phyloP scores from a whole-genome alignment of 2,797 vertebrate genomes.

The Coregonus ussuriensis region DNA sequence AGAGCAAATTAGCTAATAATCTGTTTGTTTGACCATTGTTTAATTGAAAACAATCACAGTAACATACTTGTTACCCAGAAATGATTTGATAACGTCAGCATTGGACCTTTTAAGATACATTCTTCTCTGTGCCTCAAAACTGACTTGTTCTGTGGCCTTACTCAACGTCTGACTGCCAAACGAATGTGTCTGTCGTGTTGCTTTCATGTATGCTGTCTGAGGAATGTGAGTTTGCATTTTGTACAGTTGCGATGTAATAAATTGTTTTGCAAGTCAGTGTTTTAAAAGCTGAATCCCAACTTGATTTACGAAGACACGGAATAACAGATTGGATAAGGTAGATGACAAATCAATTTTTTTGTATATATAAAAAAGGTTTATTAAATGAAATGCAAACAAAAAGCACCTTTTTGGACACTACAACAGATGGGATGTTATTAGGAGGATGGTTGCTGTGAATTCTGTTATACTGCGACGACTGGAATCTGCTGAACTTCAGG shows the following conservation, averaged over 20 bases:
- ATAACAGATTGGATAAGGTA: not conserved
- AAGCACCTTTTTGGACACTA: slow-evolving; percentile 66
- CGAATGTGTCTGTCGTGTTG: slow-evolving; percentile 47
- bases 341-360: not conserved
- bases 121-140: slow-evolving; percentile 42
- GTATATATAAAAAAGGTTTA: slow-evolving; percentile 63
- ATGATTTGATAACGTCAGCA: too few relatives aligned
- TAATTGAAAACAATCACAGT: too few relatives aligned
- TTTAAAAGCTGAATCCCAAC: not conserved
- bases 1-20: too few relatives aligned
- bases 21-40: too few relatives aligned
- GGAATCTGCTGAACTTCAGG: slow-evolving; percentile 49
- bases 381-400: slow-evolving; percentile 72
- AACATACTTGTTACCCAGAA: too few relatives aligned
- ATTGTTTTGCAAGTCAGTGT: slow-evolving; percentile 66
- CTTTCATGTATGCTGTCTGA: slow-evolving; percentile 51
- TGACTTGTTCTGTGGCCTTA: slow-evolving; percentile 61
- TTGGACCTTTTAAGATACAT: not conserved
- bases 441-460: slow-evolving; percentile 6
- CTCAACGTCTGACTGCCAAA: slow-evolving; percentile 37
- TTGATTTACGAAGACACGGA: not conserved
- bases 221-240: slow-evolving; percentile 67
- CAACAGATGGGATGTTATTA: slow-evolving; percentile 42
- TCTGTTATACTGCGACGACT: slow-evolving; percentile 49
- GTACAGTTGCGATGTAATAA: slow-evolving; percentile 77